Evolutionary conservation across 2,888 invertebrate species (phyloP), one percentile per base, ranked within the genome.

Genomic region (Lasiommata megera): DNA sequence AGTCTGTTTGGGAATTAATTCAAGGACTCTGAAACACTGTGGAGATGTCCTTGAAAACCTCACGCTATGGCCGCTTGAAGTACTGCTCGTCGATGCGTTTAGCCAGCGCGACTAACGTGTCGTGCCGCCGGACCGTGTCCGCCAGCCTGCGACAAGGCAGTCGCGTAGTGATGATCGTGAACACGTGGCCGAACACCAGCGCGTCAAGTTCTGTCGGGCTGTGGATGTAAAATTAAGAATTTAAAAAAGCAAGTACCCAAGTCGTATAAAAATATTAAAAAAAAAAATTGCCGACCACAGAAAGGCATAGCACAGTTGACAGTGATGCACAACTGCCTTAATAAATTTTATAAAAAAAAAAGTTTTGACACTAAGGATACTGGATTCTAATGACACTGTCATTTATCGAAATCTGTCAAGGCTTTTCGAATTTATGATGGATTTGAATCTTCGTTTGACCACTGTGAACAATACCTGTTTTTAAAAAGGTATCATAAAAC

Each of bases 201-300:
- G 99, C 99, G 85, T 99, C 99, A 63, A 99, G 88, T 84, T 99
- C 99, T 29, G 98, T 98, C 0, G 98, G 98, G 54, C 96, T 96
- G 91, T 67, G 91, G 84, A 70, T 62, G 3, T 11, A 34, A 34
- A 34, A 34, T 18, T 1, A 16, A 2, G 11, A 46, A 16, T 62
- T 69, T 36, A 12, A 11, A 48, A 48, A 23, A 34, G n/a, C n/a
- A n/a, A n/a, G n/a, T n/a, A n/a, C n/a, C n/a, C n/a, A n/a, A n/a
- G n/a, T n/a, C n/a, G n/a, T n/a, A n/a, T n/a, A n/a, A n/a, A n/a
- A n/a, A n/a, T n/a, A n/a, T n/a, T n/a, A n/a, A n/a, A 17, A 11
- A 31, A 34, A 14, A 31, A 6, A 14, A 40, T 6, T 17, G 17
- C 6, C 17, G 9, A 40, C 6, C 5, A 11, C 6, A 1, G 0